These are phyloP conservation scores for Caracal caracal DNA, from an alignment of 2,113 vertebrate species.

Conservation along the genomic window DNA sequence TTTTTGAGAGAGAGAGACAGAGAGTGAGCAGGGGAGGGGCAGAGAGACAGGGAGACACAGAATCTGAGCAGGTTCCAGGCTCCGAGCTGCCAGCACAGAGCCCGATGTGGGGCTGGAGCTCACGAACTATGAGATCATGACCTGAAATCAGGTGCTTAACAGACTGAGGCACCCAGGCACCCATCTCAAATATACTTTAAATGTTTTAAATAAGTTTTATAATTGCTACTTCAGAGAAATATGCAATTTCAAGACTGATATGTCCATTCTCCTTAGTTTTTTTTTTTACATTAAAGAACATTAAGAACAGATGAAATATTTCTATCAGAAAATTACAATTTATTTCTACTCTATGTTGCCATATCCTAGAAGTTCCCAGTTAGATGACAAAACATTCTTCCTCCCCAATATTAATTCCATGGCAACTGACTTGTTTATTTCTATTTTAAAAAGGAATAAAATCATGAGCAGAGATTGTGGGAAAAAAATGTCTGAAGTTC, in stretches of 20 bases:
- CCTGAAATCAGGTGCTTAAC: too few relatives aligned
- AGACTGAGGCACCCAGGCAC: too few relatives aligned
- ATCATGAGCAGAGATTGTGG: not conserved
- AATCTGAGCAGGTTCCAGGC: too few relatives aligned
- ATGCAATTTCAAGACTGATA: constrained; percentile 17
- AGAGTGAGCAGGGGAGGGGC: too few relatives aligned
- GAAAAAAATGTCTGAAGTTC: not conserved
- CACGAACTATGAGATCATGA: too few relatives aligned
- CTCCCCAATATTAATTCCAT: not conserved
- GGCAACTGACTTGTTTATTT: not conserved
- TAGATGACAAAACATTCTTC: not conserved
- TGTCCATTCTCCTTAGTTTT: not conserved
- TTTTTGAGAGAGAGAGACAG: too few relatives aligned
- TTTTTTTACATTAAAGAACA: constrained; percentile 1
- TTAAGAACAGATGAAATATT: constrained; percentile 1
- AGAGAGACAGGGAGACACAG: too few relatives aligned
- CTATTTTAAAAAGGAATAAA: not conserved
- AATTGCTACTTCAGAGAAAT: constrained; percentile 9
- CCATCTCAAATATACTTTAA: not conserved
- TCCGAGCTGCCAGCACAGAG: too few relatives aligned
- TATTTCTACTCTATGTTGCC: not conserved
- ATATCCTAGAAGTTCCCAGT: not conserved
- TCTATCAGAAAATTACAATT: not conserved
- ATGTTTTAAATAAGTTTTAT: not conserved
- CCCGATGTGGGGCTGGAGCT: too few relatives aligned